Evolutionary conservation across 2,113 vertebrate species (phyloP).

Genomic region (Otocyon megalotis): DNA sequence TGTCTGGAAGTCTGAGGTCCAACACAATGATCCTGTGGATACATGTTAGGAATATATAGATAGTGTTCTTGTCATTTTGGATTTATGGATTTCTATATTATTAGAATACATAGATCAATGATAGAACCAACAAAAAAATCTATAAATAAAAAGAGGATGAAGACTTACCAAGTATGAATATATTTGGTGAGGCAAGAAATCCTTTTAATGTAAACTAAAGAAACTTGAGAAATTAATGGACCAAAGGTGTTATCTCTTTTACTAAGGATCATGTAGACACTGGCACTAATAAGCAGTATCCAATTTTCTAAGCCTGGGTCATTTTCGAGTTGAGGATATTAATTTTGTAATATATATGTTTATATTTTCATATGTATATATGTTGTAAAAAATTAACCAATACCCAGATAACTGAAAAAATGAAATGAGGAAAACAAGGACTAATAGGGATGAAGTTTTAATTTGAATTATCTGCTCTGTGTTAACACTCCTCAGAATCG

Average conservation of each 20-base stretch:
- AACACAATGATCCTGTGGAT: rapidly evolving
- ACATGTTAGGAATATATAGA: too few relatives aligned
- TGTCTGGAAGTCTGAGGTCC: background rate
- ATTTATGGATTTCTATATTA: background rate
- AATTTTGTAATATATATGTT: background rate
- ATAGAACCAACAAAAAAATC: background rate
- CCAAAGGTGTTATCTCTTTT: background rate
- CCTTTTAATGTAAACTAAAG: background rate
- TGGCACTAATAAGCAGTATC: too few relatives aligned
- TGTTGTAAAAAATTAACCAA: background rate
- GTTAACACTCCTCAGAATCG: background rate
- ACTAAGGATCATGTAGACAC: background rate
- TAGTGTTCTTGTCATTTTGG: background rate
- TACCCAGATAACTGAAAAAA: background rate
- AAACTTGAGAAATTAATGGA: background rate
- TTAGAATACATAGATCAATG: background rate
- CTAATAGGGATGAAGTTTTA: background rate
- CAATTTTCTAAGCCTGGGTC: background rate
- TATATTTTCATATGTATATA: background rate
- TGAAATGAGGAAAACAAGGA: background rate
- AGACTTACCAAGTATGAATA: background rate
- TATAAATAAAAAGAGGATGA: background rate
- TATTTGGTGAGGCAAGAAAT: background rate
- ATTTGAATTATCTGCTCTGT: background rate
- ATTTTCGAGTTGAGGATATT: background rate